Conservation (phyloP, 2,797 vertebrate genomes). For the Cercopithecus mitis region DNA sequence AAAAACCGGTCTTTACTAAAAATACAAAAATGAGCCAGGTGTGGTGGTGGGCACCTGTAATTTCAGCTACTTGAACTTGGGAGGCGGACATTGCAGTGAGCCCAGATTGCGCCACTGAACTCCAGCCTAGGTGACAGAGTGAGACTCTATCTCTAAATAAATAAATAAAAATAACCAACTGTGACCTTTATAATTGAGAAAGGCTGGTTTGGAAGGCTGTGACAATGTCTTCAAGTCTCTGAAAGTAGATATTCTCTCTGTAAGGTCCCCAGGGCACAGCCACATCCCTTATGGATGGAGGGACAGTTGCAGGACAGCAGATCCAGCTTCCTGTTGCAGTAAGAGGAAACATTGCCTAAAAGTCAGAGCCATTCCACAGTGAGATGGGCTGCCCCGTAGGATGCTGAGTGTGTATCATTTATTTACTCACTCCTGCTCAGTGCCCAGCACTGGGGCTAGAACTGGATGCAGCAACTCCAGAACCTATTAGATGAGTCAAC, state of each 20-base stretch:
- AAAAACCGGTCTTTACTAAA: no score
- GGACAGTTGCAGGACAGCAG: not conserved
- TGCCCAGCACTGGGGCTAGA: not conserved
- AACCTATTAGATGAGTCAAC: not conserved
- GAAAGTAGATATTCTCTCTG: not conserved
- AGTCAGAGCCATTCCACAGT: not conserved
- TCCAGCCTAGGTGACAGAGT: no score
- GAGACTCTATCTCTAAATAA: no score
- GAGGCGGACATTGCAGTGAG: no score
- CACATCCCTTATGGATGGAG: not conserved
- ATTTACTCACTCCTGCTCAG: not conserved
- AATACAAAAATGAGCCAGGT: no score
- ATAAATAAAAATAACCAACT: no score
- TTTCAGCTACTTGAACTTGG: no score
- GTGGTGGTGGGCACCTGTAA: no score
- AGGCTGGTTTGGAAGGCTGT: not conserved
- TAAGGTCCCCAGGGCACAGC: not conserved
- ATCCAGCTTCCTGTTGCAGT: not conserved
- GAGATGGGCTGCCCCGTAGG: not conserved
- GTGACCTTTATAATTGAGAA: not conserved
- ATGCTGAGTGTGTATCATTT: not conserved
- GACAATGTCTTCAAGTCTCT: not conserved
- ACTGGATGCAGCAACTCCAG: not conserved
- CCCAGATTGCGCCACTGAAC: no score
- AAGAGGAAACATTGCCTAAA: not conserved